These are phyloP conservation scores for Pan paniscus DNA, from an alignment of 2,113 vertebrate genomes.

Conservation along the genomic window DNA sequence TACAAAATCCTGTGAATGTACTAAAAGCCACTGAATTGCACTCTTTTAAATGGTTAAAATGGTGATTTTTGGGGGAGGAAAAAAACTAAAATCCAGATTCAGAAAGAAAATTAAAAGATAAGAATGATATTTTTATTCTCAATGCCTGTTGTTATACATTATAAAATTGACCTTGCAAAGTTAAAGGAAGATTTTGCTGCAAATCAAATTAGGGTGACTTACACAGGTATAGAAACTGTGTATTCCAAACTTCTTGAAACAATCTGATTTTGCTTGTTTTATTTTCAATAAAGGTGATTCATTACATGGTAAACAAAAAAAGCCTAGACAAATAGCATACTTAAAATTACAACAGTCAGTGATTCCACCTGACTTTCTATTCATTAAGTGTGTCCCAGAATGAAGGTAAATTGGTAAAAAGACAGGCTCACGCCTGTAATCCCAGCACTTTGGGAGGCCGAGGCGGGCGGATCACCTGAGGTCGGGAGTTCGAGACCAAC, in stretches of 20 bases:
- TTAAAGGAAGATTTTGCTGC: not conserved
- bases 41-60: not conserved
- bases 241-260: not conserved
- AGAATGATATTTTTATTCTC: slow-evolving; percentile 45
- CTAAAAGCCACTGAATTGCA: not conserved
- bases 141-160: not conserved
- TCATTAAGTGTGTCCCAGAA: not conserved
- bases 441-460: too few species aligned
- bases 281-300: not conserved
- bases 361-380: not conserved
- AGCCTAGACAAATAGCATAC: not conserved
- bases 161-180: not conserved
- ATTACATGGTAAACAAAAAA: not conserved
- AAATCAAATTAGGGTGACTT: not conserved
- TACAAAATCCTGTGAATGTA: not conserved
- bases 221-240: not conserved
- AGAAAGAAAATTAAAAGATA: slow-evolving; percentile 70
- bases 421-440: too few species aligned
- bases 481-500: too few species aligned
- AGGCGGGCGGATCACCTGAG: too few species aligned
- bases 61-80: not conserved
- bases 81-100: slow-evolving; percentile 54
- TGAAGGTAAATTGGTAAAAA: not conserved
- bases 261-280: not conserved
- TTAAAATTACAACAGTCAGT: not conserved